Conservation (phyloP, 2,888 invertebrate genomes). For the Tinea pellionella region DNA sequence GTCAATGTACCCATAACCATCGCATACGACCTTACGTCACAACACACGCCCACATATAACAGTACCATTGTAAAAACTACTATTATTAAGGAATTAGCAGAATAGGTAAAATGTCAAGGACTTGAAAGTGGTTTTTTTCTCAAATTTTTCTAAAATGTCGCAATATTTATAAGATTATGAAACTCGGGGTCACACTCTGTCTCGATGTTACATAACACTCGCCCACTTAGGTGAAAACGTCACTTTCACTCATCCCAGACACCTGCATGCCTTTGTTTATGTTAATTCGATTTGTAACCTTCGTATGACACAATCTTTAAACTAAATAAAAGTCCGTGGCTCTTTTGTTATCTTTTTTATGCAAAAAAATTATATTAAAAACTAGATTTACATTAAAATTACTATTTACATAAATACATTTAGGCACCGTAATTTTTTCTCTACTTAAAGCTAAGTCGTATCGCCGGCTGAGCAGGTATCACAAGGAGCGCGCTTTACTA, state of each 20-base stretch:
- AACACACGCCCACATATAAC: background rate
- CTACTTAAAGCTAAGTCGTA: slow-evolving; percentile 53
- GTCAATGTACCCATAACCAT: background rate
- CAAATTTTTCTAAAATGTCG: background rate
- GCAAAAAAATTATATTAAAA: slow-evolving; percentile 66
- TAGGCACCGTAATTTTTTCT: slow-evolving; percentile 70
- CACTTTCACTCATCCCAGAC: slow-evolving; percentile 15
- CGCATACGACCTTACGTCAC: background rate
- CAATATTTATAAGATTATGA: slow-evolving; percentile 1
- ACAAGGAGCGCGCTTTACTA: slow-evolving; percentile 42
- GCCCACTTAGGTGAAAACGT: slow-evolving; percentile 13
- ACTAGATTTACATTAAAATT: slow-evolving; percentile 67
- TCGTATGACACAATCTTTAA: background rate
- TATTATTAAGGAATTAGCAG: background rate
- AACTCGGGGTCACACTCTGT: slow-evolving; percentile 41
- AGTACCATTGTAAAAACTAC: background rate
- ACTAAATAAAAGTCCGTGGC: background rate
- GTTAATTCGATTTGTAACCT: background rate
- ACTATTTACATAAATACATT: slow-evolving; percentile 72
- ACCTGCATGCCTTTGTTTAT: slow-evolving; percentile 2
- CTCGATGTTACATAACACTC: slow-evolving; percentile 33
- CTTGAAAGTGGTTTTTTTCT: background rate
- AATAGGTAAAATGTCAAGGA: background rate
- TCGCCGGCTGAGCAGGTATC: slow-evolving; percentile 66
- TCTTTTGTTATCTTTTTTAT: slow-evolving; percentile 32